These are phyloP conservation scores for Lepidurus packardi DNA, from an alignment of 1,140 invertebrate genomes.

Conservation along the genomic window DNA sequence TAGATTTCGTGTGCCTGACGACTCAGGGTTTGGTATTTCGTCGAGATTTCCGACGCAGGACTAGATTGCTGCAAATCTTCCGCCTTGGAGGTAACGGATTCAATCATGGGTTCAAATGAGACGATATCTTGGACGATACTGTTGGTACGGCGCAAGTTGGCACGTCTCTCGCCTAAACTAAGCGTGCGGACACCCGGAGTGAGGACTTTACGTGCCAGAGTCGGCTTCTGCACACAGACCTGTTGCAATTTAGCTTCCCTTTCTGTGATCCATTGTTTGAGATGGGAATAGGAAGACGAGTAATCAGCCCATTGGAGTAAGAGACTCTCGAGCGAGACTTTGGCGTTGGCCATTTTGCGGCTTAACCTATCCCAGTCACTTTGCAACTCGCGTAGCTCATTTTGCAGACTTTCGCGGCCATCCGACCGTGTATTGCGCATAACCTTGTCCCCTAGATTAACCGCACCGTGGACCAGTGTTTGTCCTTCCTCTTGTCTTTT, in stretches of 20 bases:
- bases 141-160: conserved; percentile 80
- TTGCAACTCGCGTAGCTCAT: conserved; percentile 82
- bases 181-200: conserved; percentile 65
- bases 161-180: conserved; percentile 76
- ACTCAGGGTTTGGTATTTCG: conserved; percentile 80
- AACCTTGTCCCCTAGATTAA: conserved; percentile 89
- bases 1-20: conserved; percentile 83
- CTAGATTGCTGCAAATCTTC: conserved; percentile 73
- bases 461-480: conserved; percentile 76
- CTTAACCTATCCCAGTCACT: conserved; percentile 86
- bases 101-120: conserved; percentile 90
- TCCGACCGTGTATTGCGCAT: conserved; percentile 78
- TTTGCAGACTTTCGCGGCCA: conserved; percentile 79
- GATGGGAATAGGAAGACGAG: conserved; percentile 79
- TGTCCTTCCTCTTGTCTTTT: conserved; percentile 84
- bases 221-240: conserved; percentile 72
- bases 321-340: conserved; percentile 85
- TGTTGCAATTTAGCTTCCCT: conserved; percentile 89
- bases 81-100: conserved; percentile 83
- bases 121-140: conserved; percentile 92
- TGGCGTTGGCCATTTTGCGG: conserved; percentile 84
- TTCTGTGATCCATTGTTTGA: conserved; percentile 92
- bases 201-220: conserved; percentile 40
- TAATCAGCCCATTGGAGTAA: conserved; percentile 93
- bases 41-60: conserved; percentile 79